Percentiles rank a stretch among this genome's conserved stretches.
Conservation (phyloP, 2,888 invertebrate species). For the Sisyra terminalis region DNA sequence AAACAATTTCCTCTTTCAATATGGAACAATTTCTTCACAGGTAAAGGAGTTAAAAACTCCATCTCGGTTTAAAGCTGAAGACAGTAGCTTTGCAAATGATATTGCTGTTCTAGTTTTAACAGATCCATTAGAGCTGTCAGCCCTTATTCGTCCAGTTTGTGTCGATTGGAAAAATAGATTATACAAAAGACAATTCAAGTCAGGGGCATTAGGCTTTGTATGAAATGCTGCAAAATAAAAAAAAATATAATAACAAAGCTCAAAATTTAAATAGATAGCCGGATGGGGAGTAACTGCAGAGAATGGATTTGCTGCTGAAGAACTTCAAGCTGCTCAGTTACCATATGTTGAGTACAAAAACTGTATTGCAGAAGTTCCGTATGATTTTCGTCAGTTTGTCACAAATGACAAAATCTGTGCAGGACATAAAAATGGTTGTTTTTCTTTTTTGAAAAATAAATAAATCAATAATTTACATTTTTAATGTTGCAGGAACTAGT, state of each 20-base stretch:
- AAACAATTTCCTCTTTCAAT: no score
- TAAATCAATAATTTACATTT: background rate
- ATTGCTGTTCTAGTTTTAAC: constrained; percentile 21
- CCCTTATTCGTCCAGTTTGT: constrained; percentile 23
- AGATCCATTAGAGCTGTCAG: constrained; percentile 17
- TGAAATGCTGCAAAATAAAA: background rate
- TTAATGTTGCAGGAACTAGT: background rate
- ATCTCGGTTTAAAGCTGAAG: constrained; percentile 14
- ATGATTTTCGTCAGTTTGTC: constrained; percentile 11
- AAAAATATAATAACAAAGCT: no score
- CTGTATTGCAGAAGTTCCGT: constrained; percentile 10
- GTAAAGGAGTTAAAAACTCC: no score
- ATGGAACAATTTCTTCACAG: no score
- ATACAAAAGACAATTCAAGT: constrained; percentile 4
- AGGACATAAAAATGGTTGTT: constrained; percentile 12
- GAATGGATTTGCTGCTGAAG: constrained; percentile 8
- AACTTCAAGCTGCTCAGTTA: constrained; percentile 12
- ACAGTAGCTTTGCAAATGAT: constrained; percentile 18
- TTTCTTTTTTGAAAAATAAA: background rate
- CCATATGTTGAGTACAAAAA: constrained; percentile 12
- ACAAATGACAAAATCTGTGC: constrained; percentile 16
- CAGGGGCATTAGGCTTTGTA: no score
- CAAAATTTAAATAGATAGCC: background rate
- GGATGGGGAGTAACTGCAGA: constrained; percentile 16
- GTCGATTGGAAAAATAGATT: constrained; percentile 15